Conservation (phyloP, 1,140 invertebrate genomes). For the Radopholus similis region DNA sequence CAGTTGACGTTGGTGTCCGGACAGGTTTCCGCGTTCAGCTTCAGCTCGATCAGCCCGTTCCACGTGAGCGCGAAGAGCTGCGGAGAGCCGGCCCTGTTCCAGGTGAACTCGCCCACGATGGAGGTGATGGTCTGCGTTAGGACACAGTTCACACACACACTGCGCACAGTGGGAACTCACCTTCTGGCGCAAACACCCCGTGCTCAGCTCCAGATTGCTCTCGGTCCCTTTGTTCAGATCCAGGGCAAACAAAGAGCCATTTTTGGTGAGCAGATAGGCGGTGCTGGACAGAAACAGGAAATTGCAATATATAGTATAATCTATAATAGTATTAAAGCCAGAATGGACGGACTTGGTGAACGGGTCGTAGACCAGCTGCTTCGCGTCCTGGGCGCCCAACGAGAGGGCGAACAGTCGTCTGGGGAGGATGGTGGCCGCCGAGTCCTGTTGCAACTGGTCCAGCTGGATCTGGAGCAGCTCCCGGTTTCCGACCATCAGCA, state of each 20-base stretch:
- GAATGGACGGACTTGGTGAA: conserved; percentile 50
- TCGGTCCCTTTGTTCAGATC: conserved; percentile 44
- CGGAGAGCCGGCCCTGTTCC: conserved; percentile 54
- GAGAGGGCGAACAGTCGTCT: conserved; percentile 50
- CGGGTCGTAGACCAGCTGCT: conserved; percentile 56
- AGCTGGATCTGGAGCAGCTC: conserved; percentile 49
- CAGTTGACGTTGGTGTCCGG: conserved; percentile 54
- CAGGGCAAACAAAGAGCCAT: conserved; percentile 53
- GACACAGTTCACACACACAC: conserved; percentile 38
- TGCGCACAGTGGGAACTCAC: not conserved
- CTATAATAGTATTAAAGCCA: not conserved
- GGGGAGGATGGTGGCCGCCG: conserved; percentile 38
- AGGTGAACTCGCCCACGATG: conserved; percentile 56
- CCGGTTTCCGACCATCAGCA: conserved; percentile 51
- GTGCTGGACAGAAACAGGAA: conserved; percentile 39
- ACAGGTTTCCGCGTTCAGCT: conserved; percentile 41
- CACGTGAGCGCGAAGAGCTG: conserved; percentile 56
- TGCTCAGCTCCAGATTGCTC: conserved; percentile 32
- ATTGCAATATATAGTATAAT: not conserved
- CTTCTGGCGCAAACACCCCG: conserved; percentile 5
- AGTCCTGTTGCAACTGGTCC: conserved; percentile 42
- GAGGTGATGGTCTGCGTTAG: conserved; percentile 55
- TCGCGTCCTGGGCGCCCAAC: conserved; percentile 55
- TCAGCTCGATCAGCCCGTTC: conserved; percentile 53
- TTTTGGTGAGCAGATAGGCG: conserved; percentile 57